Conservation (phyloP, 2,888 invertebrate genomes). For the Sarcophaga carnaria region DNA sequence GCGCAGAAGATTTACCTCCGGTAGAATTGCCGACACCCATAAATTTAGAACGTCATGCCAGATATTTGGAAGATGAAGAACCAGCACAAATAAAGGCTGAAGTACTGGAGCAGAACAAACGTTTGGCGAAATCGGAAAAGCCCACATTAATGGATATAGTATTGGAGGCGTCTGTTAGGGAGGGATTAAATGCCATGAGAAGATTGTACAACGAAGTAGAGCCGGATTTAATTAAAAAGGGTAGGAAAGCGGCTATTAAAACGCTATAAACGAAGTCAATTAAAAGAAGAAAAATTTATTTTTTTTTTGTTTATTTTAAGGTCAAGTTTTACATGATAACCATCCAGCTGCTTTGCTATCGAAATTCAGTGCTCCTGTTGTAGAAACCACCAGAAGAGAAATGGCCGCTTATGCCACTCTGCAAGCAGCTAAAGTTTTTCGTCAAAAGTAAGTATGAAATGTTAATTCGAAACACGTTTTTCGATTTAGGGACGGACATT, state of each 20-base stretch:
- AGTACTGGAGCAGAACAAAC: neutral
- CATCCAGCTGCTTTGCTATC: conserved; percentile 81
- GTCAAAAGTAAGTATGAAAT: conserved; percentile 79
- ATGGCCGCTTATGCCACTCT: conserved; percentile 81
- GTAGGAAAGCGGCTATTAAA: conserved; percentile 71
- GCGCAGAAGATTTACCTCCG: conserved; percentile 61
- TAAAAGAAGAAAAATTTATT: neutral
- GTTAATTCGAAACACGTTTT: conserved; percentile 3
- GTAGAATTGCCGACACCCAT: conserved; percentile 76
- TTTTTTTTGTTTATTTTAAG: conserved; percentile 69
- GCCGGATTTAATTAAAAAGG: conserved; percentile 80
- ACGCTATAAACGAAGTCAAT: neutral
- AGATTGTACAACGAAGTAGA: conserved; percentile 80
- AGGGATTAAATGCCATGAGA: conserved; percentile 80
- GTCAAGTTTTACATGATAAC: conserved; percentile 79
- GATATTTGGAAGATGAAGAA: conserved; percentile 33
- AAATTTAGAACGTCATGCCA: conserved; percentile 22
- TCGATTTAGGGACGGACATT: neutral
- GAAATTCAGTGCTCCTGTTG: conserved; percentile 79
- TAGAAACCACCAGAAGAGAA: conserved; percentile 76
- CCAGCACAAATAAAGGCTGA: neutral
- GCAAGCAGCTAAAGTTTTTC: conserved; percentile 80
- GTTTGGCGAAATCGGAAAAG: conserved; percentile 73
- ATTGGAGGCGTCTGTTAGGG: conserved; percentile 79
- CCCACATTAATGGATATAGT: conserved; percentile 79